Conservation (phyloP, 2,888 invertebrate genomes). For the Fragum fragum region DNA sequence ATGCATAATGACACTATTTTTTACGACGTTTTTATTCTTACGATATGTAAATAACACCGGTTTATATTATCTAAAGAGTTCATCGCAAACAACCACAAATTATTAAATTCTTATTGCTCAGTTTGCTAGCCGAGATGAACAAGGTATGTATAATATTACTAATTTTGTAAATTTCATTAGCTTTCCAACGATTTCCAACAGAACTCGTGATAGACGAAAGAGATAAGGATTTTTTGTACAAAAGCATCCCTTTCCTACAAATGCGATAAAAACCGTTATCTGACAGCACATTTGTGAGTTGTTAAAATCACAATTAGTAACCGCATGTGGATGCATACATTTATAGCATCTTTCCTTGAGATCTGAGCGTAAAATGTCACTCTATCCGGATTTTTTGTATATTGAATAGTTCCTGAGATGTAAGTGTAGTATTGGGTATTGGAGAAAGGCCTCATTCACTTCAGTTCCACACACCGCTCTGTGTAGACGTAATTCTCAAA, state of each 20-base stretch:
- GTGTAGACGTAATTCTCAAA: conserved; percentile 23
- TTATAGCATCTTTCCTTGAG: not conserved
- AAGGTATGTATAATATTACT: too few species aligned
- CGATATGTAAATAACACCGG: conserved; percentile 2
- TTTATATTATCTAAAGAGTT: not conserved
- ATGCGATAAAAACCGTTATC: not conserved
- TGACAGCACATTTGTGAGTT: not conserved
- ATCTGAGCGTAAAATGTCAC: conserved; percentile 16
- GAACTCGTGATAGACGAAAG: not conserved
- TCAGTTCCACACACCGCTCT: conserved; percentile 19
- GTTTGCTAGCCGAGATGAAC: too few species aligned
- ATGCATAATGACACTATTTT: not conserved
- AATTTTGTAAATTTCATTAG: too few species aligned
- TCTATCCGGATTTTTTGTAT: conserved; percentile 6
- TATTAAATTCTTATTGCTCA: not conserved
- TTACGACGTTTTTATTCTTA: conserved; percentile 3
- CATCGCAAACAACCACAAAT: not conserved
- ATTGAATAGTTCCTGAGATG: conserved; percentile 1
- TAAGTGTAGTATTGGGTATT: conserved; percentile 22
- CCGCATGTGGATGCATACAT: conserved; percentile 1
- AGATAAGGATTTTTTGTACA: not conserved
- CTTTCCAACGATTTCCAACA: too few species aligned
- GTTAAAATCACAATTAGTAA: not conserved
- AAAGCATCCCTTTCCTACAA: not conserved
- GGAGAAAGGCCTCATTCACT: conserved; percentile 16